Base-by-base conservation (phyloP, 1,140 invertebrate genomes). In the Pseudomyrmex flavicornis region DNA sequence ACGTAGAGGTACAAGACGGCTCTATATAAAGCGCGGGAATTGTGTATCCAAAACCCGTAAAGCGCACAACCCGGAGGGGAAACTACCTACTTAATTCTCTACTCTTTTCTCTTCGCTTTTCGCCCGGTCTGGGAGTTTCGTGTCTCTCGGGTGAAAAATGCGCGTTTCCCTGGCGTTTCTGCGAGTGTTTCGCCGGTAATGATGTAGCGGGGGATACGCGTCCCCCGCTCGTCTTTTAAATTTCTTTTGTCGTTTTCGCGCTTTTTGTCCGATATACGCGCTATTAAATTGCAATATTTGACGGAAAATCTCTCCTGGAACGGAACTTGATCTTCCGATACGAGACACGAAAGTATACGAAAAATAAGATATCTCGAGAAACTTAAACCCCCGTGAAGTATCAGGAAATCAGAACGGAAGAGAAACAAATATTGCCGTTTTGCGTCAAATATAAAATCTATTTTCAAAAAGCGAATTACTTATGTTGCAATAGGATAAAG, bases 11-110 rank as follows among this genome's bases (percentile, higher is more conserved):
- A 20, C 48, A 56, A 70, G 26, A 20, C 44, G 5, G 22, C 2
- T 20, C 22, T 56, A 48, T 68, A 35, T 35, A 35, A 35, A 66
- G 20, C 65, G 35, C 35, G 35, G 17, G 58, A 35, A 7, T 54
- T 80, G 26, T 13, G 17, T 35, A 35, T 35, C 61, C 79, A 48
- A 86, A 77, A 84, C 26, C 85, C 10, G 20, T 17, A 20, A 56
- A 35, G 48, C 35, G 35, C 35, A 13, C 58, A 48, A 77, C 35
- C 56, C 7, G 52, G 35, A 3, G 26, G n/a, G 5, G 58, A 75
- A 88, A 84, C 82, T 69, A 87, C 59, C 85, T 50, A 72, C 80
- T 70, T 84, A 84, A 88, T 84, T 79, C 77, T 79, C 77, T 69
- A 17, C 74, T 56, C 56, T 10, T 8, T 61, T 35, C 52, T n/a